Base-by-base conservation (phyloP, 1,140 invertebrate genomes). In the Papilio dardanus region DNA sequence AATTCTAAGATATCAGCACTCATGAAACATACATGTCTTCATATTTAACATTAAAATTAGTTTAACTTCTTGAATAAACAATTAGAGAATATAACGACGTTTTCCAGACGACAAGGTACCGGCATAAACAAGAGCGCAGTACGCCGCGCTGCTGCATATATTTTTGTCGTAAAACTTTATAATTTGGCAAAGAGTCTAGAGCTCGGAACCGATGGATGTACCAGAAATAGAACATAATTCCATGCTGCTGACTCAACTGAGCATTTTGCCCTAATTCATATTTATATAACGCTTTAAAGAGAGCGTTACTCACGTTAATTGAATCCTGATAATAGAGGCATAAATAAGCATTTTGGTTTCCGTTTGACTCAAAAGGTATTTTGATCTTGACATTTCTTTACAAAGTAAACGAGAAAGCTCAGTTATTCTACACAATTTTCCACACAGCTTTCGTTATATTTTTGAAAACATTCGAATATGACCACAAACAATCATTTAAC, bases 91-190 rank as follows among this genome's bases (percentile, higher is more conserved):
- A 21, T 68, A 37, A 68, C 33, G 21, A 35, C 8, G 33, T 40
- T 19, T 68, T 35, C 67, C 16, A 37, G 67, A 7, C 19, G 37
- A 68, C 67, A 62, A 62, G 24, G 33, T 24, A 40, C 31, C 28
- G 74, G 35, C 40, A 67, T 76, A 75, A 74, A 74, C 71, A 58
- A 71, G 62, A 71, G 33, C 71, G 21, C 69, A 33, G 28, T 65
- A 76, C 77, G 71, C 42, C 42, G 42, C 16, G n/a, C 71, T 74
- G 74, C 74, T 83, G 79, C 82, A 86, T 87, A 86, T 87, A 86
- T 86, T 92, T 90, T 89, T 87, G 87, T 87, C 85, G 83, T 90
- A 86, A 86, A 89, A 88, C 81, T 88, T 88, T 87, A 92, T 88
- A 90, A 90, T 88, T 92, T 92, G 88, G 88, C 90, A 92, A 81